Base-by-base conservation (phyloP, 2,888 invertebrate genomes). In the Diadegma fenestrale region DNA sequence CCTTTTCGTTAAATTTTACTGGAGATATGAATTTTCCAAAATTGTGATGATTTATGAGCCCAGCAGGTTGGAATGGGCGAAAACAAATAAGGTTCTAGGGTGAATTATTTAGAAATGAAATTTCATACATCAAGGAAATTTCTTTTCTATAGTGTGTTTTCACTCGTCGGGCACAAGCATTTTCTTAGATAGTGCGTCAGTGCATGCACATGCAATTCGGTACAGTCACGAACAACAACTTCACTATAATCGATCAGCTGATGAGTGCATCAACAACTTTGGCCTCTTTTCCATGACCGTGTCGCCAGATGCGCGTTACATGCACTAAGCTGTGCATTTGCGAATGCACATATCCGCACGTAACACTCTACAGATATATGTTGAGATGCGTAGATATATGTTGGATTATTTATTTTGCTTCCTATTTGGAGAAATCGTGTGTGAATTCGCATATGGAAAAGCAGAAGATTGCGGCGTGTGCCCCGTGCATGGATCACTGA, bases 401-500 rank as follows among this genome's bases (percentile, higher is more conserved):
- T 30, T 48, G 51, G 48, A 22, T 71, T 22, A 22, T 76, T 61
- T 69, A 30, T 71, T 58, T 61, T 48, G 45, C 33, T 51, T 45
- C n/a, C 63, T 22, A 45, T 41, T 41, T 58, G 72, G 66, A 71
- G 79, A 82, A 82, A 85, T 81, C 81, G 54, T 45, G 69, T 63
- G 63, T 48, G 48, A 61, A 61, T 63, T n/a, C n/a, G 26, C n/a
- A 37, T 71, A 45, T 51, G 54, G 30, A 54, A 77, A 71, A 73
- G 61, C 19, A 72, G 51, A 43, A 75, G 79, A 80, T 79, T 51
- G 83, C 83, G 58, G 83, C 83, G 63, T 73, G 79, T 75, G 83
- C 79, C 72, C 77, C 58, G 79, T 72, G 80, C 58, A 85, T 85
- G 80, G 64, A 85, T 85, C 82, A 77, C 82, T 68, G 76, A 51